Base-by-base conservation (phyloP, 1,140 invertebrate species). In the Rhynchophorus ferrugineus region DNA sequence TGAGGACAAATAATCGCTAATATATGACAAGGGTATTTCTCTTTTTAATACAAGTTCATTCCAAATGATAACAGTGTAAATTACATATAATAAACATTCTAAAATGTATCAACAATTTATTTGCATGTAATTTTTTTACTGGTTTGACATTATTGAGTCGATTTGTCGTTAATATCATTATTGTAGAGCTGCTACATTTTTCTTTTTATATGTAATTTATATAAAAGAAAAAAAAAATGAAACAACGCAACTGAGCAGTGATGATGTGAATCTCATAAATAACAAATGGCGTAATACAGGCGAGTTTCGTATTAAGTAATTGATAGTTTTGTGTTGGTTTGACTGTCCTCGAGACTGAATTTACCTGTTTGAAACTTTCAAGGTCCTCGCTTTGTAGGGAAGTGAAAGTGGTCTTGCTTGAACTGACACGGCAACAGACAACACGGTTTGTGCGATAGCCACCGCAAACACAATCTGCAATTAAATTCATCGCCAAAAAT, bases 341-440 rank as follows among this genome's bases (percentile, higher is more conserved):
- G 60, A 51, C 46, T 68, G 68, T 67, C 68, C 66, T 69, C 68
- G 68, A 67, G 66, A 69, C 66, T 68, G 63, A 69, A 68, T 69
- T 69, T 69, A 69, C 68, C 66, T 69, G 68, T 69, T 69, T 67
- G 52, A 67, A 66, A 65, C 62, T 64, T 66, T 67, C 68, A 69
- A 69, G 68, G 68, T 69, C 68, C 60, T 49, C 58, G 61, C 66
- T 68, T 69, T 67, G 66, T 67, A 68, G 66, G 66, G 68, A 69
- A 69, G 68, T 69, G 68, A 69, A 69, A 69, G 68, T 69, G 64
- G 65, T 68, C 64, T 67, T 67, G 62, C 61, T 67, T 67, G 57
- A 61, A 60, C 57, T 61, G 61, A 65, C 59, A 60, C 59, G 54
- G 60, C 58, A 62, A 61, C 61, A 57, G 59, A 60, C 50, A 47